Conservation (phyloP, 30 jellyfish, hydroid and myxozoan species). For the Hydra vulgaris region DNA sequence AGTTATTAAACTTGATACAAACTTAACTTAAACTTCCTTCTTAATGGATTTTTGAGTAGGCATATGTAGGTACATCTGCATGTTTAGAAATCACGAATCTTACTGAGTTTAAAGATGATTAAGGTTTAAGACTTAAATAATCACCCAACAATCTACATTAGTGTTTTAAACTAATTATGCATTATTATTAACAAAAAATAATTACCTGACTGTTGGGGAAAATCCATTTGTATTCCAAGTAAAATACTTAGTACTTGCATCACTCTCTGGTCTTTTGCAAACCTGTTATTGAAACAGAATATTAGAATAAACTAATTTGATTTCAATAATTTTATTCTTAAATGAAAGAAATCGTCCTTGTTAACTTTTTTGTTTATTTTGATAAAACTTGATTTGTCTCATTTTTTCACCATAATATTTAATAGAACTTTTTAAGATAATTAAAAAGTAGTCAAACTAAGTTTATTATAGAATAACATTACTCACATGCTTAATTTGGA, state of each 20-base stretch:
- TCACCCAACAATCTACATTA: no score
- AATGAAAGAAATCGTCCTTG: neutral
- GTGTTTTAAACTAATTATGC: no score
- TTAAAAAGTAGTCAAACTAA: neutral
- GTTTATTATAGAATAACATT: neutral
- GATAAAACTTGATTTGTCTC: neutral
- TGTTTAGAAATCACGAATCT: no score
- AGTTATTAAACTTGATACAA: no score
- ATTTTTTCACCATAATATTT: no score
- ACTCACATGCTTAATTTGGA: constrained; percentile 65
- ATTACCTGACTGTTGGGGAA: constrained; percentile 20
- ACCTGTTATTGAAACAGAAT: constrained; percentile 44
- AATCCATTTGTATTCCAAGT: constrained; percentile 53
- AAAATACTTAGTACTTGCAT: constrained; percentile 86
- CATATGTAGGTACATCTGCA: no score
- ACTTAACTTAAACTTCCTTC: no score
- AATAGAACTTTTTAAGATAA: neutral
- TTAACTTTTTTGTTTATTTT: neutral
- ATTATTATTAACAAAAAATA: no score
- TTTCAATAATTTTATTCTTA: no score
- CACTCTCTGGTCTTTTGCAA: constrained; percentile 75
- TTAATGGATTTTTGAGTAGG: no score
- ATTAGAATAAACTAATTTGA: neutral
- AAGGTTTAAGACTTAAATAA: no score
- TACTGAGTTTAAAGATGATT: no score